Evolutionary conservation across 2,888 invertebrate genomes (phyloP), one percentile per base, ranked within the genome.

Genomic region (Nesidiocoris tenuis): DNA sequence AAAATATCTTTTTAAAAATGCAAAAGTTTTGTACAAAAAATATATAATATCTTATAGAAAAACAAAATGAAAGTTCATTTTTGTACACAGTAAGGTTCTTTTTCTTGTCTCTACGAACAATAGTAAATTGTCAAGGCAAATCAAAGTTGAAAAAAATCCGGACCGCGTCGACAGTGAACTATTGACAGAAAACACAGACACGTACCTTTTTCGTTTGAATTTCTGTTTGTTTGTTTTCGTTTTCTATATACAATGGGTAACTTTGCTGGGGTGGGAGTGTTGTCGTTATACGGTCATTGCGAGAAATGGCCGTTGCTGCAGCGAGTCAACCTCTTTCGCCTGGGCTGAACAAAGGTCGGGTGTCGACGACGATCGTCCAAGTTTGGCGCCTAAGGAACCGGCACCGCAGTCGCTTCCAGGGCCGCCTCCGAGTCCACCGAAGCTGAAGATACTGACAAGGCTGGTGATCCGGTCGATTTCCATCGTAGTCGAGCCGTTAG

Each of bases 391-490:
- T 22, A 80, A 78, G 67, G 79, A 79, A 16, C 77, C 79, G 12
- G 75, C 78, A 18, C 76, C 75, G 24, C 77, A 77, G 39, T 39
- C 39, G 9, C 80, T 80, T 22, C 80, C 78, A 66, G 79, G 79
- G n/a, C 77, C 79, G 19, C 76, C 75, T 21, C 77, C 77, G 61
- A 82, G 79, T 25, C 81, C 84, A 71, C 86, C 86, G 81, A 88
- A 87, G 81, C 87, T 87, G 82, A 87, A 87, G 80, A 87, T 87
- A 67, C 87, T 87, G 79, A 87, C 87, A 78, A 88, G 82, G 77
- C 86, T 87, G 57, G 87, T 87, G 79, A 88, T 87, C 79, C 87
- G 84, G 82, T 88, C 87, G 79, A 87, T 87, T 82, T 87, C 87
- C 87, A 87, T 87, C 12, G 84, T 83, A 2, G 84, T 83, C 19